Evolutionary conservation across 2,888 invertebrate species (phyloP), one percentile per base, ranked within the genome.

Genomic region (Limnephilus rhombicus): DNA sequence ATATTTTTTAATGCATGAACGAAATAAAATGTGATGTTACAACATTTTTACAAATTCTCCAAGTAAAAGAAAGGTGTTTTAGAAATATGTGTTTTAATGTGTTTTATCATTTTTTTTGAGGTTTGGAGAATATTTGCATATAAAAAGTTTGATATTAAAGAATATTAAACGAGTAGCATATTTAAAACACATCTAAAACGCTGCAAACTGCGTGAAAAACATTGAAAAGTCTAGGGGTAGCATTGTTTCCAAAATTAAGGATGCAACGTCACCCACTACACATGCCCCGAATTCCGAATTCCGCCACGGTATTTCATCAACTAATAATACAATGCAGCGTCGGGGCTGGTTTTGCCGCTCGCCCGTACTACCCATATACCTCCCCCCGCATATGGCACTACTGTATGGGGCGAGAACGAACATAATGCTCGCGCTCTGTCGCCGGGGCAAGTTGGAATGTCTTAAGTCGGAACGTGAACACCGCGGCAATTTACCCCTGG

Each of bases 251-350:
- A 68, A 68, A 68, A 68, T 68, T 53, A 31, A 37, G 83, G 83
- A 34, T 34, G 83, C 34, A 68, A 68, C 68, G n/a, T 68, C n/a
- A 68, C 24, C 68, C 68, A 83, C 83, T 83, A 24, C 37, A 83
- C 37, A 83, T 5, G 24, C 83, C 7, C 83, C 83, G 13, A 37
- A 41, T 83, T 37, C 37, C 34, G 2, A 37, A 37, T 37, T 37
- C 29, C 86, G 49, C 29, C n/a, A 11, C 5, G 86, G 49, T 86
- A 86, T 86, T 86, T 86, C 86, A 86, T 86, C 45, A 86, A 37
- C 86, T 41, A 86, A 86, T 86, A 86, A 86, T 86, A 86, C 41
- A 29, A 45, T 86, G 86, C 45, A 86, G 45, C 45, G 86, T 13
- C 29, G 37, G 41, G 49, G 86, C 68, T 68, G 24, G 24, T 68